Base-by-base conservation (phyloP, 1,140 invertebrate genomes). In the Drosophila yakuba region DNA sequence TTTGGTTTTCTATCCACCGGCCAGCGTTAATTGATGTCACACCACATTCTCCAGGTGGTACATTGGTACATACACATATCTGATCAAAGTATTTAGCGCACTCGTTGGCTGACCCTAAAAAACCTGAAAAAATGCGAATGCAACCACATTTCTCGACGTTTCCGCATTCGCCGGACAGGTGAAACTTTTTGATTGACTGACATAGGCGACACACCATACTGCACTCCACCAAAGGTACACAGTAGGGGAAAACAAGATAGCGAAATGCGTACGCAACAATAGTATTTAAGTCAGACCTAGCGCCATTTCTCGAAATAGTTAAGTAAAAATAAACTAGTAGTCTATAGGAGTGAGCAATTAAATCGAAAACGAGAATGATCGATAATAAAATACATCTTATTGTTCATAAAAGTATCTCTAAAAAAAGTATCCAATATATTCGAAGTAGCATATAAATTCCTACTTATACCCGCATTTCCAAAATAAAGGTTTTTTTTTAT, bases 161-260 rank as follows among this genome's bases (percentile, higher is more conserved):
- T 76, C 73, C 73, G 73, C 73, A 67, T 76, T 76, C 35, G 35
- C 8, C 14, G 28, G 73, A 67, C 72, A 67, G 62, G 52, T 76
- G 72, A 66, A 75, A 75, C 69, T 57, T 60, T 73, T 44, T 41
- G 50, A 75, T 66, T 57, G 68, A 63, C 58, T 54, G 71, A 74
- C 71, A 74, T 45, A 35, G 25, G 68, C 55, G 66, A 55, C 67
- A 67, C 62, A 71, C 8, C 28, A 51, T 20, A 20, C 35, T 14
- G 32, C 63, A 58, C 66, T 43, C 43, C 38, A 74, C 41, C 10
- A 7, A 23, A 23, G 45, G 3, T 48, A n/a, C n/a, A 39, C n/a
- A 51, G 32, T 32, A 32, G 32, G 7, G 15, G 10, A 28, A 39
- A 63, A 5, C 2, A 38, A 23, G 32, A 43, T 7, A 32, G 32